A percentile compares a stretch with the other conserved stretches of the same genome.
Evolutionary conservation across 2,113 vertebrate species (phyloP).

Genomic region (Perca flavescens): DNA sequence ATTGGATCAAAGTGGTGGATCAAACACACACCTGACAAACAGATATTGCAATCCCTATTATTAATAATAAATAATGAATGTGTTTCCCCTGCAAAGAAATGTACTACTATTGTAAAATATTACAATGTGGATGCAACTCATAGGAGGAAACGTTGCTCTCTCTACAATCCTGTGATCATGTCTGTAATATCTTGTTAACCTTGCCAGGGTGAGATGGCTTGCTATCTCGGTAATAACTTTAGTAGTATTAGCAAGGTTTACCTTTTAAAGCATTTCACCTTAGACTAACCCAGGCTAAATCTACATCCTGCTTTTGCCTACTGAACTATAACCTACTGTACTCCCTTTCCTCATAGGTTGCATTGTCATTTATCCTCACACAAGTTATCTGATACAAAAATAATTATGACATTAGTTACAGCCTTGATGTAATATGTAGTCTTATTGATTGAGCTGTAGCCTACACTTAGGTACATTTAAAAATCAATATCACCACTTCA

Average conservation of each 20-base stretch:
- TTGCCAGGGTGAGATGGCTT: conserved; percentile 15
- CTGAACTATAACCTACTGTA: conserved; percentile 37
- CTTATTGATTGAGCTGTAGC: background rate
- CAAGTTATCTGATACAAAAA: background rate
- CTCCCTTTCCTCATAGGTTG: background rate
- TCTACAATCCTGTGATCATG: background rate
- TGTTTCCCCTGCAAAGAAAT: background rate
- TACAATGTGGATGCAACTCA: background rate
- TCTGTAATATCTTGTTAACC: conserved; percentile 38
- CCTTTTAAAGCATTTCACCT: conserved; percentile 31
- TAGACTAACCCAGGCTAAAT: conserved; percentile 23
- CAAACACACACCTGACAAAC: background rate
- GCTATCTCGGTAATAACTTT: conserved; percentile 55
- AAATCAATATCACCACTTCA: conserved; percentile 45
- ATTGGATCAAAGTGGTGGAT: background rate
- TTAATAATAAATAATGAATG: background rate
- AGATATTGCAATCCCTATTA: background rate
- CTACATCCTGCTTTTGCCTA: conserved; percentile 23
- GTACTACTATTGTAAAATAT: background rate
- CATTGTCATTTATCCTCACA: background rate
- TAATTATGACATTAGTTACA: background rate
- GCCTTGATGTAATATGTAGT: conserved; percentile 7
- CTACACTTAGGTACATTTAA: conserved; percentile 22
- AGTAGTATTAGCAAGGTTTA: conserved; percentile 52
- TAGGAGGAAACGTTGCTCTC: background rate